Percentiles rank a stretch among this genome's conserved stretches.
Evolutionary conservation across 2,888 invertebrate species (phyloP).

Genomic region (Leistus spinibarbis): DNA sequence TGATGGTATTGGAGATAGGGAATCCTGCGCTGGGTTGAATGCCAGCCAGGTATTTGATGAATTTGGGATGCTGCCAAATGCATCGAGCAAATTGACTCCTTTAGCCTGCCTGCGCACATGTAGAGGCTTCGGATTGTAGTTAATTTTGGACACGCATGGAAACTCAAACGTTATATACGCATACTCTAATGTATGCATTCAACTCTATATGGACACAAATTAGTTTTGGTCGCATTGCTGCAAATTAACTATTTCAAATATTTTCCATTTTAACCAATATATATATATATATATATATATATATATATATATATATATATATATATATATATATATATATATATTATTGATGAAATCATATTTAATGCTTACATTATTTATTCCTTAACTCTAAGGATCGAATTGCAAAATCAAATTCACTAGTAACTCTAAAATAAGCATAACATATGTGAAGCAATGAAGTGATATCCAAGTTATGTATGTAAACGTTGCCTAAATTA

Average conservation of each 20-base stretch:
- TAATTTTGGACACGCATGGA: not conserved
- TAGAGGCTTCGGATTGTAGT: not conserved
- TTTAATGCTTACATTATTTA: not conserved
- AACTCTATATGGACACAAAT: too few relatives aligned
- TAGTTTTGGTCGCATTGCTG: not conserved
- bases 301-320: too few relatives aligned
- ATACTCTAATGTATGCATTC: not conserved
- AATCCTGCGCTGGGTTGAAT: not conserved
- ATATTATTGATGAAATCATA: too few relatives aligned
- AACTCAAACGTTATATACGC: not conserved
- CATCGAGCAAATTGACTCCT: not conserved
- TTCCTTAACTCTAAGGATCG: not conserved
- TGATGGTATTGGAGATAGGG: not conserved
- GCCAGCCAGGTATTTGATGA: not conserved
- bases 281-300: too few relatives aligned
- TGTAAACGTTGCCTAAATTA: conserved; percentile 17
- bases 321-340: too few relatives aligned
- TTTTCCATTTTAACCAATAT: too few relatives aligned
- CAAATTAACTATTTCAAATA: too few relatives aligned
- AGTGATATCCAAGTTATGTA: not conserved
- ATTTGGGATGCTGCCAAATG: not conserved
- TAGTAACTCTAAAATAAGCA: not conserved
- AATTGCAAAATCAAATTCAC: not conserved
- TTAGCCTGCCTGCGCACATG: not conserved
- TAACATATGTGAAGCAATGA: not conserved